A percentile compares a stretch with the other conserved stretches of the same genome.
Conservation (phyloP, 1,140 invertebrate genomes). For the Zaprionus ghesquierei region DNA sequence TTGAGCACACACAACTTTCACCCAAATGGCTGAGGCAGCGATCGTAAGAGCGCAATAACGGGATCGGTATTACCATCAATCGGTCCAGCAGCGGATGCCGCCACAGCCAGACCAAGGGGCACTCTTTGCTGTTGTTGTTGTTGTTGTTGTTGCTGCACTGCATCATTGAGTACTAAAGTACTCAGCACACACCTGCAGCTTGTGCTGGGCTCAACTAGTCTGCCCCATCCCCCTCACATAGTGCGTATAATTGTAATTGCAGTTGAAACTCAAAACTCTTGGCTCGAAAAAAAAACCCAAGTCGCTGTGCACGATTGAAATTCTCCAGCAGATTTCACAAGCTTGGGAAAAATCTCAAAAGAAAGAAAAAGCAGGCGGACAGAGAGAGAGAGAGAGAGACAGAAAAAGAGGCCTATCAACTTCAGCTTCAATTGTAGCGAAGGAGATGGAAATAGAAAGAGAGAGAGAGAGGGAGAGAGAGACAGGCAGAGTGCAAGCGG, state of each 20-base stretch:
- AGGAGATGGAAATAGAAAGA: slow-evolving; percentile 5
- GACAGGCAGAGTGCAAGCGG: background rate
- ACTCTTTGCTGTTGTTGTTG: too few relatives aligned
- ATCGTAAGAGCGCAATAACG: slow-evolving; percentile 25
- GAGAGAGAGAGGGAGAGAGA: background rate
- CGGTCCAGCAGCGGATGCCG: slow-evolving; percentile 35
- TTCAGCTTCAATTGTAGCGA: slow-evolving; percentile 57
- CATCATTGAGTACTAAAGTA: slow-evolving; percentile 2
- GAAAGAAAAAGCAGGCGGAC: slow-evolving; percentile 51
- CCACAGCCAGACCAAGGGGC: background rate
- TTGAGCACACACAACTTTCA: slow-evolving; percentile 57
- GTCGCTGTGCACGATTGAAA: slow-evolving; percentile 33
- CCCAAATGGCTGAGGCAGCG: slow-evolving; percentile 32
- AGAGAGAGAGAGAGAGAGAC: slow-evolving; percentile 28
- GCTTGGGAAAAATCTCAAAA: slow-evolving; percentile 64
- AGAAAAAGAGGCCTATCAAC: slow-evolving; percentile 57
- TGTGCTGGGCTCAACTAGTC: background rate
- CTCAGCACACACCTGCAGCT: slow-evolving; percentile 27
- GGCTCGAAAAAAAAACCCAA: too few relatives aligned
- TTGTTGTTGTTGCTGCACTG: slow-evolving; percentile 10
- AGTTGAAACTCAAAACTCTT: slow-evolving; percentile 23
- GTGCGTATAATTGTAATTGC: slow-evolving; percentile 37
- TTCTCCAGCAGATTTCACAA: slow-evolving; percentile 48
- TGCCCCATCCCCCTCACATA: background rate
- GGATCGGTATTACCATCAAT: slow-evolving; percentile 53